These are phyloP conservation scores for Zeugodacus cucurbitae DNA, from an alignment of 1,140 invertebrate genomes.

Conservation along the genomic window DNA sequence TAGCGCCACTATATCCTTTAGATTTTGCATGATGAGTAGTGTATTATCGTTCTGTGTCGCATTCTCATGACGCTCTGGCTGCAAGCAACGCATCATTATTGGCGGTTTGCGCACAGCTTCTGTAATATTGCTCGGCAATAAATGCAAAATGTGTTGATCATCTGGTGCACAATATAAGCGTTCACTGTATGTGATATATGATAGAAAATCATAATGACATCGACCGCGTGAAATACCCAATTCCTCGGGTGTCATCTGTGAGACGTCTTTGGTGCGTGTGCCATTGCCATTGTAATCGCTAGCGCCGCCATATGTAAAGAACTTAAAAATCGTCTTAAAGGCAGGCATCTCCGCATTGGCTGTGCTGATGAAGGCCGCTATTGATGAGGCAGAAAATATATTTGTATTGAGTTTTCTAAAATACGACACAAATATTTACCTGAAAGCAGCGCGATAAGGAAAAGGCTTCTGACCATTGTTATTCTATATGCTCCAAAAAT, in stretches of 20 bases:
- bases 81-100: slow-evolving; percentile 57
- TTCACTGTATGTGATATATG: slow-evolving; percentile 26
- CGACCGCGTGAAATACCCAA: slow-evolving; percentile 51
- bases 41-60: slow-evolving; percentile 31
- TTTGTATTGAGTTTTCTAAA: not conserved
- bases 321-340: slow-evolving; percentile 1
- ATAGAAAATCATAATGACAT: slow-evolving; percentile 50
- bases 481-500: too few species aligned
- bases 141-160: slow-evolving; percentile 55
- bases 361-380: not conserved
- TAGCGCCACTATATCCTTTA: slow-evolving; percentile 63
- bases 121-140: slow-evolving; percentile 45
- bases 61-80: slow-evolving; percentile 42
- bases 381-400: not conserved
- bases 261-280: slow-evolving; percentile 32
- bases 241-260: slow-evolving; percentile 43
- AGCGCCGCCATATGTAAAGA: not conserved
- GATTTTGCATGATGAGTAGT: slow-evolving; percentile 54
- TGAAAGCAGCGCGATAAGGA: not conserved
- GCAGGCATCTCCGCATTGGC: not conserved
- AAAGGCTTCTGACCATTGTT: not conserved
- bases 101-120: slow-evolving; percentile 51
- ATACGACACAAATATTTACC: not conserved
- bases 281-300: not conserved
- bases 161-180: slow-evolving; percentile 47